Evolutionary conservation across 2,888 invertebrate genomes (phyloP), one percentile per base, ranked within the genome.

Genomic region (Horisme vitalbata): DNA sequence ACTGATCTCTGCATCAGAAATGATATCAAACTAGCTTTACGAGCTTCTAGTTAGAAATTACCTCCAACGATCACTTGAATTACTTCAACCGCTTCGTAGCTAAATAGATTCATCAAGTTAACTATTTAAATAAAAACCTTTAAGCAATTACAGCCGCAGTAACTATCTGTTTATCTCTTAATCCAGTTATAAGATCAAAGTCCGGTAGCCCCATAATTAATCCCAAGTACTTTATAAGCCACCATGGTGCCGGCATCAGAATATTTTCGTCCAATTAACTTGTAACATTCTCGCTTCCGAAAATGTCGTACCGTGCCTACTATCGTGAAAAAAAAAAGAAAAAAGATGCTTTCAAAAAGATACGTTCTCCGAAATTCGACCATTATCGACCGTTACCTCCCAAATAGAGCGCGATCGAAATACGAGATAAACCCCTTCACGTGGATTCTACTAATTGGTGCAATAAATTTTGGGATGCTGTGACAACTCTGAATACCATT

Each of bases 221-320:
- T 83, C 79, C 77, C 64, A 76, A 71, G 69, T 73, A 70, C 68
- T 71, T 63, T 69, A 68, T 76, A 77, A 74, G 68, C 71, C 72
- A 63, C 72, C 71, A 69, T 75, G 44, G 75, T 78, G 81, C 76
- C 71, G 73, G 61, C 68, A 64, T 68, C 69, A 51, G 71, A 79
- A 83, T 83, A 80, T 78, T 79, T 86, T 67, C 66, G 76, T 66
- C 87, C 87, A 88, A 89, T 88, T 87, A 88, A 84, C 87, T 86
- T 82, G 86, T 87, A 75, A 87, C 79, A 84, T 83, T 88, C 83
- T 83, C 83, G 85, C 86, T 86, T 83, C 86, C 77, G 81, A 83
- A 87, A 82, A 82, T 80, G 63, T 76, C 27, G 15, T 37, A 4
- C 34, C 23, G 27, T 38, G 38, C 35, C 39, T 43, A 52, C 49